phyloP scores from a whole-genome alignment of 2,113 vertebrate genomes.

The Pelmatolapia mariae region DNA sequence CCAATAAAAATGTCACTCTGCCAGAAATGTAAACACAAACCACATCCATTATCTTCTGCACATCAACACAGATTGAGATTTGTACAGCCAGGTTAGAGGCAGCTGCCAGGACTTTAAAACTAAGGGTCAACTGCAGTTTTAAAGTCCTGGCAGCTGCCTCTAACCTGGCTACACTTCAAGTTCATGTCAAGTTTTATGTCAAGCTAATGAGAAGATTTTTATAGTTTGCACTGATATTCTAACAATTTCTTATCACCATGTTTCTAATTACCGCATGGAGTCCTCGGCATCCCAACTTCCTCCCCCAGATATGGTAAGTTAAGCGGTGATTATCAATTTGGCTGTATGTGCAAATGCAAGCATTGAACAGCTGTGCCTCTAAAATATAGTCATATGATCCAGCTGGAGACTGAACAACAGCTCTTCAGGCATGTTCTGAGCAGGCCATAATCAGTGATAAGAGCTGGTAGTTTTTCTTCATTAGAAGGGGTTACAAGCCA shows the following conservation, averaged over 20 bases:
- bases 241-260: neutral
- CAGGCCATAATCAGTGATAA: neutral
- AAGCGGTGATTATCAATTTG: neutral
- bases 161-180: neutral
- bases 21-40: neutral
- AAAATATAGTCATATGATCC: neutral
- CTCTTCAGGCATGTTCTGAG: neutral
- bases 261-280: neutral
- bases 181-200: neutral
- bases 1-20: neutral
- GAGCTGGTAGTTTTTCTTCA: neutral
- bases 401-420: neutral
- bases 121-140: neutral
- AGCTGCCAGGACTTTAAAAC: neutral
- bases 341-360: neutral
- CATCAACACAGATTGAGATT: neutral
- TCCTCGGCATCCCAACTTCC: neutral
- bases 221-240: neutral
- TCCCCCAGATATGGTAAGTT: neutral
- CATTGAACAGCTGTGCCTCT: neutral
- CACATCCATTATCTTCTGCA: neutral
- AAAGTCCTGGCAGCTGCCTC: neutral
- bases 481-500: neutral
- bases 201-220: neutral
- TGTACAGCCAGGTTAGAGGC: fast-evolving